Conservation (phyloP, 2,113 vertebrate genomes). For the Actenoides hombroni region DNA sequence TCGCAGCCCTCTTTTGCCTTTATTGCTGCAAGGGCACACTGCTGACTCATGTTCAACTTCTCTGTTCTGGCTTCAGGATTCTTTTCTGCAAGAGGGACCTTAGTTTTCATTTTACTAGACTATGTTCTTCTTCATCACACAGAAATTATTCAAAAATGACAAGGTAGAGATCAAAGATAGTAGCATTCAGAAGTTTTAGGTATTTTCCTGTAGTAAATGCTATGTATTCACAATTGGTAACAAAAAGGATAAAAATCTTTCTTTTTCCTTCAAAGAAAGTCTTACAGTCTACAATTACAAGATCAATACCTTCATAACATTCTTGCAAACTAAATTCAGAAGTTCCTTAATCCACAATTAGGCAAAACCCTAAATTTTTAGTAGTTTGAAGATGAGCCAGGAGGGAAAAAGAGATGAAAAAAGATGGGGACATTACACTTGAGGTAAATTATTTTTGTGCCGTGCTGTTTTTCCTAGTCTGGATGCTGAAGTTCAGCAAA, state of each 20-base stretch:
- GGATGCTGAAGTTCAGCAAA: not conserved
- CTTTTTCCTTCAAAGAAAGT: not conserved
- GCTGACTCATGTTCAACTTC: not conserved
- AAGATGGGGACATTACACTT: not conserved
- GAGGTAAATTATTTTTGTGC: not conserved
- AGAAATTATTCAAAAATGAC: not conserved
- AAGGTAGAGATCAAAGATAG: not conserved
- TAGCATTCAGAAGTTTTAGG: not conserved
- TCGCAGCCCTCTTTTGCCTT: accelerated
- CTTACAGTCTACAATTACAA: not conserved
- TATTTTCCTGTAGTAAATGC: not conserved
- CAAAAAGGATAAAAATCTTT: not conserved
- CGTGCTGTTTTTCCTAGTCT: not conserved
- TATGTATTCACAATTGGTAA: not conserved
- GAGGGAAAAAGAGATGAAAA: not conserved
- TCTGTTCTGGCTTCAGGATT: not conserved
- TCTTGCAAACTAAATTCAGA: not conserved
- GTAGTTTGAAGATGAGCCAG: not conserved
- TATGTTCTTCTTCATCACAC: not conserved
- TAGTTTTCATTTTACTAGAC: not conserved
- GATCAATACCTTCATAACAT: not conserved
- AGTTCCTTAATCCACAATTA: not conserved
- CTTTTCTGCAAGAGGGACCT: not conserved
- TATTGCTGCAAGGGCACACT: not conserved
- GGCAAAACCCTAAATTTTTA: not conserved